Conservation (phyloP, 2,888 invertebrate genomes). For the Adelognathus sp. region DNA sequence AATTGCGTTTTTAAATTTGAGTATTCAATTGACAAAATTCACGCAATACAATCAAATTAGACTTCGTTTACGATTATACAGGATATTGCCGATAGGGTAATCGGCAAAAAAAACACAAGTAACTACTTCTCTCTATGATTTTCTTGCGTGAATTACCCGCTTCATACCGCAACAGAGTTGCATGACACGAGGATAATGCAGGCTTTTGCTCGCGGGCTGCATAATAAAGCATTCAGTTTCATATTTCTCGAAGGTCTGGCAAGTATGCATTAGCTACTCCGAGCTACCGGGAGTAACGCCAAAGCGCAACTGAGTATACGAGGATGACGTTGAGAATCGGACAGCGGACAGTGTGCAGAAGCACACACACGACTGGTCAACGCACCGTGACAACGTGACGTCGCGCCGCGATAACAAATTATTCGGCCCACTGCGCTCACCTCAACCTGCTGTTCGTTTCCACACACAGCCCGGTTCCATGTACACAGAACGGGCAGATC, state of each 20-base stretch:
- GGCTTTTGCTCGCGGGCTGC: conserved; percentile 27
- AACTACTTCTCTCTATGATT: conserved; percentile 30
- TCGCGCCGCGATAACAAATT: conserved; percentile 57
- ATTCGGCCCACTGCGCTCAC: conserved; percentile 54
- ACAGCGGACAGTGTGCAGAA: conserved; percentile 13
- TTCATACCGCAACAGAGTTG: conserved; percentile 21
- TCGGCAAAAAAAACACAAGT: conserved; percentile 9
- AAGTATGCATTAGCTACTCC: conserved; percentile 60
- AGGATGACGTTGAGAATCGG: conserved; percentile 45
- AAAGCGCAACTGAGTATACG: background rate
- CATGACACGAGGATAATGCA: conserved; percentile 42
- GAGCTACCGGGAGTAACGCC: conserved; percentile 37
- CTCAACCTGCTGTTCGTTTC: conserved; percentile 46
- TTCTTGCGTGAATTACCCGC: conserved; percentile 65
- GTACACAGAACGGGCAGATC: conserved; percentile 17
- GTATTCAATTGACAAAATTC: too few relatives aligned
- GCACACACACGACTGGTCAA: conserved; percentile 51
- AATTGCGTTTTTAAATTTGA: too few relatives aligned
- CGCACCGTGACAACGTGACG: conserved; percentile 58
- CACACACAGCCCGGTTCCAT: conserved; percentile 10
- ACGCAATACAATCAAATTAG: too few relatives aligned
- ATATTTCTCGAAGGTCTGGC: conserved; percentile 49
- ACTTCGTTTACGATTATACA: too few relatives aligned
- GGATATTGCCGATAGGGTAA: conserved; percentile 4
- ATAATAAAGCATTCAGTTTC: conserved; percentile 63